These are phyloP conservation scores for Psittacula cyanocephala DNA, from an alignment of 2,113 vertebrate genomes.

Conservation along the genomic window DNA sequence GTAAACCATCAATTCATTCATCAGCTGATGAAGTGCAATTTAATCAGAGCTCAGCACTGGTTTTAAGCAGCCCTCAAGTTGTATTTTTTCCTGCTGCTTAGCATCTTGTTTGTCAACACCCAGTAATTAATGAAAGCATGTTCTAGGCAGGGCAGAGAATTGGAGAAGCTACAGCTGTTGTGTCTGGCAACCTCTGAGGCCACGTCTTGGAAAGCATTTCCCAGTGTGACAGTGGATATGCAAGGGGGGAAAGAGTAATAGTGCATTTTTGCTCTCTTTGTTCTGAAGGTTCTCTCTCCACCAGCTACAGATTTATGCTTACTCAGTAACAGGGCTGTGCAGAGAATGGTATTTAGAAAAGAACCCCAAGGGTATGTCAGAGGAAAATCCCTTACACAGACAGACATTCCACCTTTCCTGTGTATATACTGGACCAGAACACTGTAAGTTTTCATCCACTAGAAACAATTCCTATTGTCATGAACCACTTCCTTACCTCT, in stretches of 20 bases:
- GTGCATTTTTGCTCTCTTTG: not conserved
- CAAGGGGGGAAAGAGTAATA: not conserved
- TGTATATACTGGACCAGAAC: not conserved
- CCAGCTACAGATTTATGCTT: not conserved
- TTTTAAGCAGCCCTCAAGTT: not conserved
- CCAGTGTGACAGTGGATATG: not conserved
- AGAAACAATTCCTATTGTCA: not conserved
- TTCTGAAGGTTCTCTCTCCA: not conserved
- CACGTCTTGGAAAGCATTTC: not conserved
- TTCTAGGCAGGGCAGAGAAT: not conserved
- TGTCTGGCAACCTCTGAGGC: not conserved
- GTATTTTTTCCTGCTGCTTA: not conserved
- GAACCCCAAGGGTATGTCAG: not conserved
- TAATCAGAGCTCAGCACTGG: not conserved
- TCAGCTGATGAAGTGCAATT: not conserved
- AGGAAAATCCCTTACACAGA: not conserved
- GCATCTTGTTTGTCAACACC: not conserved
- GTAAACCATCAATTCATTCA: accelerated
- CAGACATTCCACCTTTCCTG: not conserved
- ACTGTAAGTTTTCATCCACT: accelerated
- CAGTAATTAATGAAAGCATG: not conserved
- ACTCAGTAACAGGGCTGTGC: not conserved
- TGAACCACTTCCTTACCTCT: slow-evolving; percentile 78
- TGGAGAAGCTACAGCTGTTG: not conserved
- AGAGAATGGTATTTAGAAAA: not conserved